Evolutionary conservation across 1,140 invertebrate species (phyloP).

Genomic region (Aphis craccivora): DNA sequence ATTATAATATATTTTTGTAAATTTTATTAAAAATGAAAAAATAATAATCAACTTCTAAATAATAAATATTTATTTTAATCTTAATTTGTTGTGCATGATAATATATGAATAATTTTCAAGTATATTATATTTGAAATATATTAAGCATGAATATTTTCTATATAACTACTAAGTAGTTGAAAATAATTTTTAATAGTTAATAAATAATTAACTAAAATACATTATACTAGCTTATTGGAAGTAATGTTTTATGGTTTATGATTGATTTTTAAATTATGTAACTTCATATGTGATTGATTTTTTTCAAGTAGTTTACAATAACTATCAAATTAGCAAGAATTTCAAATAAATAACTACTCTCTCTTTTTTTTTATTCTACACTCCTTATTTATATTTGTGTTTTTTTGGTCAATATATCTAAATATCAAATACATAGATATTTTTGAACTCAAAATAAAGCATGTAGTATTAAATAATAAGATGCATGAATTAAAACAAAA

Average conservation of each 20-base stretch:
- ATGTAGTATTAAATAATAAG: background rate
- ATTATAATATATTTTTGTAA: background rate
- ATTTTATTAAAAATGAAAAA: background rate
- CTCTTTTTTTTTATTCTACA: background rate
- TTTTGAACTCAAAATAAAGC: background rate
- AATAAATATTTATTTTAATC: background rate
- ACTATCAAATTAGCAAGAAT: too few relatives aligned
- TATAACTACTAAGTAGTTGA: background rate
- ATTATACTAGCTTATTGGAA: background rate
- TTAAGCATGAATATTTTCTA: background rate
- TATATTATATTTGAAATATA: background rate
- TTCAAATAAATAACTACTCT: too few relatives aligned
- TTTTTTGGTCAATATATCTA: background rate
- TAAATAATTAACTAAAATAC: background rate
- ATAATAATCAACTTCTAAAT: background rate
- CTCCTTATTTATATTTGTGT: background rate
- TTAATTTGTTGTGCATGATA: conserved; percentile 20
- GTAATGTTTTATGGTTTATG: background rate
- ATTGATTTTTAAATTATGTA: too few relatives aligned
- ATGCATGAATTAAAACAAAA: background rate
- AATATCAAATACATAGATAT: background rate
- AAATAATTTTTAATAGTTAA: background rate
- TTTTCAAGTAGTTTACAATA: too few relatives aligned
- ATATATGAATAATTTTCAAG: background rate
- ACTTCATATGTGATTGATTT: too few relatives aligned